Evolutionary conservation across 1,140 invertebrate genomes (phyloP), one percentile per base, ranked within the genome.

Genomic region (Drosophila pachea): DNA sequence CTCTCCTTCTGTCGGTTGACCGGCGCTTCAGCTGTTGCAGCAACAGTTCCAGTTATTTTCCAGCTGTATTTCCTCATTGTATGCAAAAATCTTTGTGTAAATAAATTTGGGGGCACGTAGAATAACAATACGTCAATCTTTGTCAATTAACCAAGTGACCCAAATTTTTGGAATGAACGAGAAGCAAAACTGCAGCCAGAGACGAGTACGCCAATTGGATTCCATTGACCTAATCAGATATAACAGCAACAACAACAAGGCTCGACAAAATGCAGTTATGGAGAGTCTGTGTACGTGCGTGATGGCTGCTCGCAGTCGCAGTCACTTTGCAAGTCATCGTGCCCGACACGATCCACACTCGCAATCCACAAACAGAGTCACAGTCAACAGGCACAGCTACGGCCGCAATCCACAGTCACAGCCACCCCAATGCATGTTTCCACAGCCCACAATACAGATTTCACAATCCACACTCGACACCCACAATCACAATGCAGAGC

Each of bases 101-200:
- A 78, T 71, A 84, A 74, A 78, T 67, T 75, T 83, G 53, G 69
- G 65, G 50, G 40, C 63, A 63, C 68, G 65, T 73, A 67, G 79
- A 73, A 78, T 74, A 84, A 83, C 78, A 83, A 83, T 83, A 79
- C 81, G 79, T 83, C 79, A 83, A 83, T 83, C 81, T 83, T 83
- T 86, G 79, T 84, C 79, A 83, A 83, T 83, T 83, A 83, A 83
- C 79, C 79, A 79, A 54, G 69, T 83, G 79, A 83, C 79, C 79
- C 79, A 83, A 84, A 83, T 83, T 86, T 75, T 33, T 49, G 43
- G 59, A 35, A 64, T 29, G 14, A 36, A 38, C 16, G 43, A 58
- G 58, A 67, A 68, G 65, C 62, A 38, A 72, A 74, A 84, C 65
- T 75, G 73, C 75, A 79, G 52, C 68, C 22, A 3, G 22, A 22